Conservation (phyloP, 2,113 vertebrate species). For the Jacana jacana region DNA sequence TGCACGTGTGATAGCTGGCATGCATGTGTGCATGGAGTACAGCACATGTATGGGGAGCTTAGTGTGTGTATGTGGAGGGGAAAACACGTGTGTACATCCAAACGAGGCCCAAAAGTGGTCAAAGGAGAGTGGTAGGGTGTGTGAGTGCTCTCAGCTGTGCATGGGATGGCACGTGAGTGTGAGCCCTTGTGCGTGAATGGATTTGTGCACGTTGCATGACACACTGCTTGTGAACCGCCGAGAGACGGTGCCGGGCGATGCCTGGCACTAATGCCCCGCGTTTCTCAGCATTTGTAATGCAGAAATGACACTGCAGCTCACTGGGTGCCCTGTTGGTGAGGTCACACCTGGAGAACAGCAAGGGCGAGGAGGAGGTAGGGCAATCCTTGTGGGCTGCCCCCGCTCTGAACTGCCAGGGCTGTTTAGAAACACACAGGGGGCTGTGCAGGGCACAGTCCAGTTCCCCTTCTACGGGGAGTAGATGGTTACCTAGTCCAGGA, state of each 20-base stretch:
- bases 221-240: fast-evolving
- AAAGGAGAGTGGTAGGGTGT: background rate
- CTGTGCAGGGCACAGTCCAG: background rate
- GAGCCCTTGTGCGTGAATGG: background rate
- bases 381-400: background rate
- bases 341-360: background rate
- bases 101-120: background rate
- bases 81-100: background rate
- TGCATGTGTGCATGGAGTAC: background rate
- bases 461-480: background rate
- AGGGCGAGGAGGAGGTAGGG: background rate
- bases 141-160: background rate
- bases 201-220: background rate
- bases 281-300: background rate
- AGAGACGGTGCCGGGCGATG: background rate
- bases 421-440: background rate
- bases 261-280: no score
- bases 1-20: background rate
- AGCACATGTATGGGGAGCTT: background rate
- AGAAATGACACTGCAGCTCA: background rate
- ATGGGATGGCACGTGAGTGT: no score
- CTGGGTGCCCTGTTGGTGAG: background rate
- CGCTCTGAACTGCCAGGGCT: background rate
- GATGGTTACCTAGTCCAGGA: background rate
- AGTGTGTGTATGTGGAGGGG: background rate